These are phyloP conservation scores for Amphiprion clarkii DNA, from an alignment of 2,797 vertebrate genomes.

Conservation along the genomic window DNA sequence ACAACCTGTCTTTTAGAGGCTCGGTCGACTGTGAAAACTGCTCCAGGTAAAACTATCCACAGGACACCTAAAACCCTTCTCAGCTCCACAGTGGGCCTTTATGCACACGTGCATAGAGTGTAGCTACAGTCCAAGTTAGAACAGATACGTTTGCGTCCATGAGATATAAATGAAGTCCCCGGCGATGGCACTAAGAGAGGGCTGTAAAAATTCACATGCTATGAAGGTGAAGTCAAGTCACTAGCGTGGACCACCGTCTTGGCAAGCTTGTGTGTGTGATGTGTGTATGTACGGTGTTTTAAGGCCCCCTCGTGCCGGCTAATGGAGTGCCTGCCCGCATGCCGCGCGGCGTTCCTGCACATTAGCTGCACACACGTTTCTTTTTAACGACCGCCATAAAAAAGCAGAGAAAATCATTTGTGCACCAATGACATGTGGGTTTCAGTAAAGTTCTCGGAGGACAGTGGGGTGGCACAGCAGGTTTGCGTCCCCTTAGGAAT, in stretches of 20 bases:
- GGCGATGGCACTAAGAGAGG: slow-evolving; percentile 37
- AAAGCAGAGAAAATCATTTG: slow-evolving; percentile 75
- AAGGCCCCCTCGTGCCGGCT: slow-evolving; percentile 76
- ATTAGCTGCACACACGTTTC: slow-evolving; percentile 76
- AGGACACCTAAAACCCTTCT: background rate
- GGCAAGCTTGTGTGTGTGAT: slow-evolving; percentile 39
- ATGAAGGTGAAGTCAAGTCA: slow-evolving; percentile 75
- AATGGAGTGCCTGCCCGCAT: slow-evolving; percentile 78
- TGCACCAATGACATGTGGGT: slow-evolving; percentile 67
- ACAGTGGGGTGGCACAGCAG: slow-evolving; percentile 56
- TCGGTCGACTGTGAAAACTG: slow-evolving; percentile 92
- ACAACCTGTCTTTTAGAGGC: slow-evolving; percentile 87
- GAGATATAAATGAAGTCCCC: slow-evolving; percentile 56
- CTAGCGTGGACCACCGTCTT: slow-evolving; percentile 59
- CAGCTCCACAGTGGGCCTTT: background rate
- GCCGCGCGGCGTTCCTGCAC: slow-evolving; percentile 68
- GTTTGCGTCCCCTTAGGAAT: slow-evolving; percentile 36
- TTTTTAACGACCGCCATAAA: slow-evolving; percentile 80
- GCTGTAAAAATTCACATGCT: slow-evolving; percentile 73
- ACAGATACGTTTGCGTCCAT: slow-evolving; percentile 37
- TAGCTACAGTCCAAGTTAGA: background rate
- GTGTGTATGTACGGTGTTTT: slow-evolving; percentile 58
- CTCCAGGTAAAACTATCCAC: slow-evolving; percentile 87
- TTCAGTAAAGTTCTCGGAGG: slow-evolving; percentile 47
- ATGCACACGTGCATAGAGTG: background rate